phyloP scores from a whole-genome alignment of 2,797 vertebrate genomes.

The Eupleurogrammus muticus region DNA sequence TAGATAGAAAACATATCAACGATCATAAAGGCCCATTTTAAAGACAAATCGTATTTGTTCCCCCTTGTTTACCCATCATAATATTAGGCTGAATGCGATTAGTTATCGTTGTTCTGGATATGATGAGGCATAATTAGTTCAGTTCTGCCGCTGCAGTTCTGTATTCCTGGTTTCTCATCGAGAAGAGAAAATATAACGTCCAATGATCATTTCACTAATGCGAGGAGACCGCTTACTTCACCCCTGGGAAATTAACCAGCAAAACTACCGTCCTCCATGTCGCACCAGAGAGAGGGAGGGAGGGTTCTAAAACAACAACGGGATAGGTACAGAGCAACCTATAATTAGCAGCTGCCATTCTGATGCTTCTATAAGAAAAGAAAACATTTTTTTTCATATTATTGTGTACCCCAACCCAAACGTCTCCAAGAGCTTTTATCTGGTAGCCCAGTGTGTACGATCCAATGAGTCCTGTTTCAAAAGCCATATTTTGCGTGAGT shows the following conservation, averaged over 20 bases:
- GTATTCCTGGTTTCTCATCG: slow-evolving; percentile 4
- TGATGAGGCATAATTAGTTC: slow-evolving; percentile 22
- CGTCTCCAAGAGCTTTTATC: slow-evolving; percentile 10
- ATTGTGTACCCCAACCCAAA: slow-evolving; percentile 9
- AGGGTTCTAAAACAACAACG: slow-evolving; percentile 52
- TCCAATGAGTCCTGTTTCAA: slow-evolving; percentile 6
- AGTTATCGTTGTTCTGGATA: neutral
- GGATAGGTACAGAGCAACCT: slow-evolving; percentile 28
- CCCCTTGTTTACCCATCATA: neutral
- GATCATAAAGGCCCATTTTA: neutral
- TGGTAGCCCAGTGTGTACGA: neutral
- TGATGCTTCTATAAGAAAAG: slow-evolving; percentile 24
- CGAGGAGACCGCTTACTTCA: slow-evolving; percentile 25
- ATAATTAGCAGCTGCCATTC: slow-evolving; percentile 62
- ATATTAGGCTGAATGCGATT: neutral
- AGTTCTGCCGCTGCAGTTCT: slow-evolving; percentile 1
- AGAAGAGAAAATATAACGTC: slow-evolving; percentile 37
- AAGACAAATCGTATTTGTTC: slow-evolving; percentile 11
- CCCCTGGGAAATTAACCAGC: slow-evolving; percentile 64
- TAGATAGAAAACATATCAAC: neutral
- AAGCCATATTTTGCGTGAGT: neutral
- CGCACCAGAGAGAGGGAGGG: slow-evolving; percentile 41
- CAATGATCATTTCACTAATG: slow-evolving; percentile 39
- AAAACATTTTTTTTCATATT: slow-evolving; percentile 30
- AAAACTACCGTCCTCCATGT: slow-evolving; percentile 40